Evolutionary conservation across 2,888 invertebrate genomes (phyloP).

Genomic region (Drosophila mayaguana): DNA sequence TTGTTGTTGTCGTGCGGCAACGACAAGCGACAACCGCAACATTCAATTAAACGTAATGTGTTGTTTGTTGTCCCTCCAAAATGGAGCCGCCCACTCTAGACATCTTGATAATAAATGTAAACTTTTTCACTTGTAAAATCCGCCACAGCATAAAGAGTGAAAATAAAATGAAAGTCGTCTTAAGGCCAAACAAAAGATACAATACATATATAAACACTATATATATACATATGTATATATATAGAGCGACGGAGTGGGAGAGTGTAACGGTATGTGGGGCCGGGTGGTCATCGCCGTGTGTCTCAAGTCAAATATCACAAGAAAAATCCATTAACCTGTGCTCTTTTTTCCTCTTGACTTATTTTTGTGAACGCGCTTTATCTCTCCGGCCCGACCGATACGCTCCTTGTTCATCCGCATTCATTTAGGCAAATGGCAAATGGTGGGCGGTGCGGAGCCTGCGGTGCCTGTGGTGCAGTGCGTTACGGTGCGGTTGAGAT

Average conservation of each 20-base stretch:
- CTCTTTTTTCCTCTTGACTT: slow-evolving; percentile 52
- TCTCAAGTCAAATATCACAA: slow-evolving; percentile 75
- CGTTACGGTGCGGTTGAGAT: background rate
- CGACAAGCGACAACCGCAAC: slow-evolving; percentile 69
- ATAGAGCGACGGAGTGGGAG: background rate
- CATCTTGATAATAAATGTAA: slow-evolving; percentile 74
- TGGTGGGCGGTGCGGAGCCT: background rate
- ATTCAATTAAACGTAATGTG: slow-evolving; percentile 79
- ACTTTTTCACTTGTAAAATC: slow-evolving; percentile 70
- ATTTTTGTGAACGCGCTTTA: slow-evolving; percentile 38
- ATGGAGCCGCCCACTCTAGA: slow-evolving; percentile 21
- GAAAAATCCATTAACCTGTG: slow-evolving; percentile 79
- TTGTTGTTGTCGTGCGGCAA: slow-evolving; percentile 30
- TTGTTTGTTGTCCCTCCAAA: slow-evolving; percentile 74
- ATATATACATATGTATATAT: slow-evolving; percentile 7
- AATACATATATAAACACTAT: slow-evolving; percentile 28
- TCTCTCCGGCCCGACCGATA: slow-evolving; percentile 27
- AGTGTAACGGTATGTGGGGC: background rate
- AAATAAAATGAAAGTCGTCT: slow-evolving; percentile 61
- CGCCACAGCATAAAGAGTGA: slow-evolving; percentile 56
- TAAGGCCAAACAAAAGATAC: slow-evolving; percentile 5
- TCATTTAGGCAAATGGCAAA: slow-evolving; percentile 20
- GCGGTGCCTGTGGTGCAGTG: too few species aligned
- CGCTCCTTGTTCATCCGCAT: slow-evolving; percentile 23
- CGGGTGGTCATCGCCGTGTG: slow-evolving; percentile 55